Conservation (phyloP, 2,888 invertebrate species). For the Antitype chi region DNA sequence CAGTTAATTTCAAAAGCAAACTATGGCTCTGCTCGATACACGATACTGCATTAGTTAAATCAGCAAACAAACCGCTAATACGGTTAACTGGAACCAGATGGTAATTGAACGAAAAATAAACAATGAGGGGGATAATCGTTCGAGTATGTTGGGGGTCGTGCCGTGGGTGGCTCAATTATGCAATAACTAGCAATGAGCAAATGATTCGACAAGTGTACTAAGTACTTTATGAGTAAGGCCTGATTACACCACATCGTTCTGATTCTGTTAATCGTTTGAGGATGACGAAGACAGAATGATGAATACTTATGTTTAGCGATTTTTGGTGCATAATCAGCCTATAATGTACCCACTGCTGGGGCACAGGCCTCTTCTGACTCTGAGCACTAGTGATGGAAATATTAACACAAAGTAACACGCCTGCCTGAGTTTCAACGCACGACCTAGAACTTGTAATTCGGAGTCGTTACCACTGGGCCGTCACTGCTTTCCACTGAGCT, state of each 20-base stretch:
- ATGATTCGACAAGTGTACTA: slow-evolving; percentile 71
- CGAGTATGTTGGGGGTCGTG: slow-evolving; percentile 81
- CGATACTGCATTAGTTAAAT: slow-evolving; percentile 71
- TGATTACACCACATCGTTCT: neutral
- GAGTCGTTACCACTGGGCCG: too few species aligned
- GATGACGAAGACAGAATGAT: neutral
- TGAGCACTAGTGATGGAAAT: too few species aligned
- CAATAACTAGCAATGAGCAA: slow-evolving; percentile 85
- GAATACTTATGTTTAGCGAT: neutral
- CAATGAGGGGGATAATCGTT: slow-evolving; percentile 81
- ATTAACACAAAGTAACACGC: neutral
- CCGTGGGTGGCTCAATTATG: slow-evolving; percentile 88
- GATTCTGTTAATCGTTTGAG: neutral
- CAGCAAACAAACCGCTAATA: slow-evolving; percentile 76
- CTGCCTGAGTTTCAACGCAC: neutral
- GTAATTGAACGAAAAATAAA: slow-evolving; percentile 88
- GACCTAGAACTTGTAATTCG: too few species aligned
- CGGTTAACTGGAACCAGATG: slow-evolving; percentile 78
- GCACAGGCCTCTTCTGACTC: too few species aligned
- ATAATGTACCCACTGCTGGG: too few species aligned
- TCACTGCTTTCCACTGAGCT: too few species aligned
- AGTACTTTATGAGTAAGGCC: slow-evolving; percentile 39
- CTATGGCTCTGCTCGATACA: slow-evolving; percentile 33
- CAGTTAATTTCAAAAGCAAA: slow-evolving; percentile 46
- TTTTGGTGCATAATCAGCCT: neutral